phyloP scores from a whole-genome alignment of 2,113 vertebrate genomes.

The Amazona vittata region DNA sequence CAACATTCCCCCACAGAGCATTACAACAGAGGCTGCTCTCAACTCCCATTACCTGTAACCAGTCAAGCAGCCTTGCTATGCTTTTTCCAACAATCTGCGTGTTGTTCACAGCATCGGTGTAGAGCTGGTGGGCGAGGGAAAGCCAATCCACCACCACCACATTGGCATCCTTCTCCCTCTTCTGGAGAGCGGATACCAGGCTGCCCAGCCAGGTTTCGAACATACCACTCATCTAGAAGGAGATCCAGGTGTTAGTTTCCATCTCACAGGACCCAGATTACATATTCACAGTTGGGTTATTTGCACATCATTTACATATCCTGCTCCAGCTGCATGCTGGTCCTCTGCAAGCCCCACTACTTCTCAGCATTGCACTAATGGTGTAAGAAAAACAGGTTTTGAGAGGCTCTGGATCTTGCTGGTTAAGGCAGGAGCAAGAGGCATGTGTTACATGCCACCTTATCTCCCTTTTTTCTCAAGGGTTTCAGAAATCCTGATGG shows the following conservation, averaged over 20 bases:
- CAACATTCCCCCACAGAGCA: fast-evolving
- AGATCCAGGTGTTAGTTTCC: neutral
- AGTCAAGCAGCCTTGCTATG: constrained; percentile 84
- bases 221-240: constrained; percentile 87
- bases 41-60: constrained; percentile 84
- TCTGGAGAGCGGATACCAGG: constrained; percentile 84
- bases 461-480: neutral
- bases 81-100: constrained; percentile 78
- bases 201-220: constrained; percentile 88
- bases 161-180: constrained; percentile 85
- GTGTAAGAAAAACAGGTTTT: constrained; percentile 49
- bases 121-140: constrained; percentile 86
- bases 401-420: neutral
- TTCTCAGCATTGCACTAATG: neutral
- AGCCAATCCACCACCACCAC: constrained; percentile 93
- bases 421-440: neutral
- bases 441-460: neutral
- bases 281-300: neutral
- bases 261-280: fast-evolving
- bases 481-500: neutral
- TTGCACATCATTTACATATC: neutral
- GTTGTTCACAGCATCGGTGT: constrained; percentile 88
- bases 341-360: neutral
- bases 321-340: neutral
- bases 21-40: neutral